Conservation (phyloP, 1,140 invertebrate genomes). For the Micrasema longulum region DNA sequence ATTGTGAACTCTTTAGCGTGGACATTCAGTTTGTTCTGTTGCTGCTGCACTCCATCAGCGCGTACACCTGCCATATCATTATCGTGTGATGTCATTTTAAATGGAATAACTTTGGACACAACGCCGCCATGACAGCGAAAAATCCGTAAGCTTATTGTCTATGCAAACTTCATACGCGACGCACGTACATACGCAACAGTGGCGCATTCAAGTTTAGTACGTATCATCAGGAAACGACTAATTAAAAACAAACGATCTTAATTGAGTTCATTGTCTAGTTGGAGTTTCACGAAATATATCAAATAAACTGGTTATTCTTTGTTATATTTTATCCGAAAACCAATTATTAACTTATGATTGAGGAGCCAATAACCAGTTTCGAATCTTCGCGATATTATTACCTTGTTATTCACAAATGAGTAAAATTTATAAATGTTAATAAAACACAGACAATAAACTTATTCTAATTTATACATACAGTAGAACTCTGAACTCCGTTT, state of each 20-base stretch:
- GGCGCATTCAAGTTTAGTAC: constrained; percentile 16
- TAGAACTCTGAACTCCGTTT: too few species aligned
- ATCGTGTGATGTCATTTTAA: constrained; percentile 34
- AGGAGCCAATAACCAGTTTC: neutral
- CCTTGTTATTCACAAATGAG: neutral
- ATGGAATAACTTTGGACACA: constrained; percentile 28
- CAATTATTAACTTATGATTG: neutral
- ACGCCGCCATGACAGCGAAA: constrained; percentile 38
- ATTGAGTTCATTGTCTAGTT: neutral
- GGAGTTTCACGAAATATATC: too few species aligned
- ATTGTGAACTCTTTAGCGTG: constrained; percentile 89
- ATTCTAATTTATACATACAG: too few species aligned
- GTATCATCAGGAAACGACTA: neutral
- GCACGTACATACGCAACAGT: constrained; percentile 1
- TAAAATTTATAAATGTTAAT: too few species aligned
- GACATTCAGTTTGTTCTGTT: constrained; percentile 77
- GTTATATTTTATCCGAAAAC: neutral
- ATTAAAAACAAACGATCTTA: neutral
- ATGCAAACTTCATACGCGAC: constrained; percentile 27
- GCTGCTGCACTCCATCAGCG: constrained; percentile 61
- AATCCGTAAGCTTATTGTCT: constrained; percentile 31
- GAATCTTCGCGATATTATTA: neutral
- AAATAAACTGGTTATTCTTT: neutral
- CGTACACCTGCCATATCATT: constrained; percentile 62
- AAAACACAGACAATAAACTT: too few species aligned